These are phyloP conservation scores for Acleris sparsana DNA, from an alignment of 2,888 invertebrate species.

Conservation along the genomic window DNA sequence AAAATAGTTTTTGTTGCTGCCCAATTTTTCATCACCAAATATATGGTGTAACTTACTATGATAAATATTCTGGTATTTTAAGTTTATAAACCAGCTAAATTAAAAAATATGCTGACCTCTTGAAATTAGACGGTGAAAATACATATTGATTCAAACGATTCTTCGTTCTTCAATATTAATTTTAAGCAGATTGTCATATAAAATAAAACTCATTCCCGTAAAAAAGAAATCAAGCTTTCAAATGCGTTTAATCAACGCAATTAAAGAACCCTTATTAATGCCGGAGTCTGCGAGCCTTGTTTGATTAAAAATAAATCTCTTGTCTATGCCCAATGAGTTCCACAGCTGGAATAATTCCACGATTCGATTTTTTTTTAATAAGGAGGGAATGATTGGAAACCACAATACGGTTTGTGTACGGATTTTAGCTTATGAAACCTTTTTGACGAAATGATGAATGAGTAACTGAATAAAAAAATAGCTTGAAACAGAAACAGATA, in stretches of 20 bases:
- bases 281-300: slow-evolving; percentile 30
- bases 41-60: too few species aligned
- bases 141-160: neutral
- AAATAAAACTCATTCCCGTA: slow-evolving; percentile 20
- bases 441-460: too few species aligned
- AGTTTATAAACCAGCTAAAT: too few species aligned
- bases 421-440: too few species aligned
- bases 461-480: too few species aligned
- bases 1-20: too few species aligned
- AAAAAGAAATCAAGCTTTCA: slow-evolving; percentile 22
- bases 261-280: slow-evolving; percentile 32
- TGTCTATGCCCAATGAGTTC: slow-evolving; percentile 37
- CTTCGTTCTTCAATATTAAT: slow-evolving; percentile 41
- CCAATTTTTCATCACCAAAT: too few species aligned
- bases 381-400: slow-evolving; percentile 13
- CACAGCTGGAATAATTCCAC: neutral
- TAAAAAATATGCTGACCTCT: too few species aligned
- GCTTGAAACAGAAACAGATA: too few species aligned
- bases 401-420: neutral
- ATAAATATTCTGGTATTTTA: too few species aligned
- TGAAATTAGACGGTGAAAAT: too few species aligned
- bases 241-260: slow-evolving; percentile 37
- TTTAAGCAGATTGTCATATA: slow-evolving; percentile 21
- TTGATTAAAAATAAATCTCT: slow-evolving; percentile 49
- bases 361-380: slow-evolving; percentile 12